These are phyloP conservation scores for Romanogobio albipinnatus DNA, from an alignment of 2,113 vertebrate genomes.

Conservation along the genomic window DNA sequence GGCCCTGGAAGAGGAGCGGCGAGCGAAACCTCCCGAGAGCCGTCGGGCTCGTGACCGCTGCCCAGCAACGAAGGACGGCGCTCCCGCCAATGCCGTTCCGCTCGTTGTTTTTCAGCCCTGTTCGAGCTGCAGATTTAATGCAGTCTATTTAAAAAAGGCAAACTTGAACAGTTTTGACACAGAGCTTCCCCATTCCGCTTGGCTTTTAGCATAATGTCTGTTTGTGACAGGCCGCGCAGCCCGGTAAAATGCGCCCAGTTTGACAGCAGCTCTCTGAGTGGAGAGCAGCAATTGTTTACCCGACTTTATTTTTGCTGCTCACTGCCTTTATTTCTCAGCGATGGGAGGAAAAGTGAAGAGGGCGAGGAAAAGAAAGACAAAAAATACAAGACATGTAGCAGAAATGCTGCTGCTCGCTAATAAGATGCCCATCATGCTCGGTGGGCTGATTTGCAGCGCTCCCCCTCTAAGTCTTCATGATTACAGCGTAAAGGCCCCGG, in stretches of 20 bases:
- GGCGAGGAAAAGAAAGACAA: constrained; percentile 49
- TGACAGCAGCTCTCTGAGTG: constrained; percentile 75
- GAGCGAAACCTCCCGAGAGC: constrained; percentile 39
- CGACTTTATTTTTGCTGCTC: constrained; percentile 78
- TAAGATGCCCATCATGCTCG: constrained; percentile 89
- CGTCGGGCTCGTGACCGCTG: constrained; percentile 42
- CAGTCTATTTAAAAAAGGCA: constrained; percentile 55
- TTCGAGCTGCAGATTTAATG: constrained; percentile 52
- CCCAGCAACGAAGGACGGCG: constrained; percentile 34
- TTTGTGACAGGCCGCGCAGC: constrained; percentile 66
- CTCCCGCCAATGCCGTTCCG: neutral
- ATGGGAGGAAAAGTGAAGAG: constrained; percentile 71
- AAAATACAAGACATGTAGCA: constrained; percentile 71
- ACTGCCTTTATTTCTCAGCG: constrained; percentile 76
- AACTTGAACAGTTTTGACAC: constrained; percentile 59
- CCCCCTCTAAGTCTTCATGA: constrained; percentile 75
- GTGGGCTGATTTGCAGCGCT: constrained; percentile 83
- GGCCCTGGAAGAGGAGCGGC: constrained; percentile 48
- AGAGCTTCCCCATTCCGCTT: constrained; percentile 51
- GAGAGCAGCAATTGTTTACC: constrained; percentile 82
- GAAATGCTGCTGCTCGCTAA: constrained; percentile 88
- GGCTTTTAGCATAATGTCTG: constrained; percentile 61
- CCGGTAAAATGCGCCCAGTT: constrained; percentile 70
- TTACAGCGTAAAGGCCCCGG: constrained; percentile 91
- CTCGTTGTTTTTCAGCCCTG: constrained; percentile 28